A percentile compares a stretch with the other conserved stretches of the same genome.
Evolutionary conservation across 2,888 invertebrate species (phyloP).

Genomic region (Scaptomyza polygonia): DNA sequence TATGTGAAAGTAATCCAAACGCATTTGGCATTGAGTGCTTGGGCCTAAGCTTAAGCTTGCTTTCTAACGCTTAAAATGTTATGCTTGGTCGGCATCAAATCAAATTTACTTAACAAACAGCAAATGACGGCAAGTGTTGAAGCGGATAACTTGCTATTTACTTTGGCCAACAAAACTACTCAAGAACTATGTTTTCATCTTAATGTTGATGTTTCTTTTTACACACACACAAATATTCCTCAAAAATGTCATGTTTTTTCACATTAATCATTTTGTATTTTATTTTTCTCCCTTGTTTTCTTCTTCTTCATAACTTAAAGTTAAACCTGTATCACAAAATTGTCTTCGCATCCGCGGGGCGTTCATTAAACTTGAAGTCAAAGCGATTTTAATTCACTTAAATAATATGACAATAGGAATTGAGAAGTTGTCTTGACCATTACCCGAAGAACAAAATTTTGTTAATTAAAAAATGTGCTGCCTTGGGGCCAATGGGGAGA

Average conservation of each 20-base stretch:
- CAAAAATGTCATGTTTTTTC: slow-evolving; percentile 12
- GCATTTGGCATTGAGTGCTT: slow-evolving; percentile 63
- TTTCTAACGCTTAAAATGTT: slow-evolving; percentile 18
- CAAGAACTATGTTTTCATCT: background rate
- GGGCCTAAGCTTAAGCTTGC: slow-evolving; percentile 21
- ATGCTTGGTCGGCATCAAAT: slow-evolving; percentile 42
- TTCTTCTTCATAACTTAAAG: slow-evolving; percentile 3
- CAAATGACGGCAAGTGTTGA: slow-evolving; percentile 41
- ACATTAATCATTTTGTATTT: slow-evolving; percentile 5
- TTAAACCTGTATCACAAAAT: slow-evolving; percentile 45
- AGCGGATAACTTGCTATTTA: slow-evolving; percentile 29
- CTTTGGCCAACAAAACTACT: background rate
- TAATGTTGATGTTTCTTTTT: slow-evolving; percentile 1
- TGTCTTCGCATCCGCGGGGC: slow-evolving; percentile 38
- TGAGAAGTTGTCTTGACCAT: slow-evolving; percentile 5
- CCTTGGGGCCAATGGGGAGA: slow-evolving; percentile 18
- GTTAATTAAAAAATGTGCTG: slow-evolving; percentile 59
- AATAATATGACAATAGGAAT: slow-evolving; percentile 26
- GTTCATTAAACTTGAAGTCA: slow-evolving; percentile 46
- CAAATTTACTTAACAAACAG: slow-evolving; percentile 55
- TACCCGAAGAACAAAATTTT: slow-evolving; percentile 40
- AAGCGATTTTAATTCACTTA: slow-evolving; percentile 71
- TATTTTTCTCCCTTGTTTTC: background rate
- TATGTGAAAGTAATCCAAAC: slow-evolving; percentile 72
- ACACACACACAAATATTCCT: slow-evolving; percentile 8